Percentiles rank a stretch among this genome's conserved stretches.
Conservation (phyloP, 2,113 vertebrate species). For the Capra hircus region DNA sequence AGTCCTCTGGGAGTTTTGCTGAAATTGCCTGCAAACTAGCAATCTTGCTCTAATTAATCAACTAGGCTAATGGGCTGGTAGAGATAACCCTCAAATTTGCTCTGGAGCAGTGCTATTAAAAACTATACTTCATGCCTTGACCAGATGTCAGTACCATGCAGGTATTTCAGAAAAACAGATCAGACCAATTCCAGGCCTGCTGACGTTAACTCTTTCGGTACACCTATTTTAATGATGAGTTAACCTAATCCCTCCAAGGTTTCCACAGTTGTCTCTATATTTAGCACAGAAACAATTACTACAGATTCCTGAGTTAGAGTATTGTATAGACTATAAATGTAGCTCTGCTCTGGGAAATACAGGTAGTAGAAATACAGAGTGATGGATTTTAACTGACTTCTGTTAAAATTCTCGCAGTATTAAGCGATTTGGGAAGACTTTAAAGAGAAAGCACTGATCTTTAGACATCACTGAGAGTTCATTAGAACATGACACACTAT, state of each 20-base stretch:
- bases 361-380: not conserved
- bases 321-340: not conserved
- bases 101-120: not conserved
- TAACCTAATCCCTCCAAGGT: not conserved
- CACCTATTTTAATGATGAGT: not conserved
- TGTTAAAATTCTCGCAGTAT: not conserved
- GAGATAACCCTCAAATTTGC: not conserved
- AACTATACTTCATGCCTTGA: not conserved
- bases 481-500: not conserved
- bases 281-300: slow-evolving; percentile 27
- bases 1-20: not conserved
- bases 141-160: not conserved
- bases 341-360: not conserved
- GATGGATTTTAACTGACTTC: not conserved
- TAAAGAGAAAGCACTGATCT: not conserved
- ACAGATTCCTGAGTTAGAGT: not conserved
- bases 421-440: not conserved
- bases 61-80: not conserved
- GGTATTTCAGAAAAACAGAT: not conserved
- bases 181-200: not conserved
- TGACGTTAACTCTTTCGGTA: not conserved
- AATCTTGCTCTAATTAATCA: not conserved
- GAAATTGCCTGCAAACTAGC: not conserved
- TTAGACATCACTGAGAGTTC: not conserved
- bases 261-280: slow-evolving; percentile 6